Evolutionary conservation across 2,888 invertebrate species (phyloP).

Genomic region (Pseudococcus longispinus): DNA sequence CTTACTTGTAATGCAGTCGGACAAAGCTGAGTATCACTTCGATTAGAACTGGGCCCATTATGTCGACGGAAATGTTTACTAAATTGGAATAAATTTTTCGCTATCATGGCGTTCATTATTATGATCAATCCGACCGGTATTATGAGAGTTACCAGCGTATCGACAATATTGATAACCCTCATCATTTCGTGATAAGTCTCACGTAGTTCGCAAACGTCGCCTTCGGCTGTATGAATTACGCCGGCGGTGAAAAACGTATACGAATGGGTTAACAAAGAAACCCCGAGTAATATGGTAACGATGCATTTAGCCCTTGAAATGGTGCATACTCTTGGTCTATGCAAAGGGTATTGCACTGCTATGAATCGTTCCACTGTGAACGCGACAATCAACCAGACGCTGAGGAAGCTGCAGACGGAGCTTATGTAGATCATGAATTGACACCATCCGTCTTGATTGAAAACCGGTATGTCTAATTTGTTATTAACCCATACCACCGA

Average conservation of each 20-base stretch:
- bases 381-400: conserved; percentile 74
- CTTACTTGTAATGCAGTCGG: conserved; percentile 30
- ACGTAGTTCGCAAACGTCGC: conserved; percentile 65
- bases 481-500: conserved; percentile 67
- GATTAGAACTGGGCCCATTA: neutral
- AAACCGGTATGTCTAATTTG: conserved; percentile 63
- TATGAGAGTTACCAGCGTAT: conserved; percentile 70
- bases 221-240: conserved; percentile 61
- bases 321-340: conserved; percentile 70
- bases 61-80: conserved; percentile 63
- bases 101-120: conserved; percentile 72
- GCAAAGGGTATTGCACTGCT: conserved; percentile 71
- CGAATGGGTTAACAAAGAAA: conserved; percentile 64
- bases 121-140: conserved; percentile 70
- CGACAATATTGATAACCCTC: conserved; percentile 68
- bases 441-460: conserved; percentile 69
- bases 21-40: conserved; percentile 25
- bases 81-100: conserved; percentile 66
- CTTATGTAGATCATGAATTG: conserved; percentile 67
- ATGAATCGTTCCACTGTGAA: conserved; percentile 75
- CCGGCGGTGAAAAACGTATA: conserved; percentile 66
- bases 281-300: conserved; percentile 64
- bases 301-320: conserved; percentile 69
- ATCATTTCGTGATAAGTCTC: conserved; percentile 66
- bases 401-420: conserved; percentile 70